These are phyloP conservation scores for Archilochus colubris DNA, from an alignment of 2,113 vertebrate genomes.

Conservation along the genomic window DNA sequence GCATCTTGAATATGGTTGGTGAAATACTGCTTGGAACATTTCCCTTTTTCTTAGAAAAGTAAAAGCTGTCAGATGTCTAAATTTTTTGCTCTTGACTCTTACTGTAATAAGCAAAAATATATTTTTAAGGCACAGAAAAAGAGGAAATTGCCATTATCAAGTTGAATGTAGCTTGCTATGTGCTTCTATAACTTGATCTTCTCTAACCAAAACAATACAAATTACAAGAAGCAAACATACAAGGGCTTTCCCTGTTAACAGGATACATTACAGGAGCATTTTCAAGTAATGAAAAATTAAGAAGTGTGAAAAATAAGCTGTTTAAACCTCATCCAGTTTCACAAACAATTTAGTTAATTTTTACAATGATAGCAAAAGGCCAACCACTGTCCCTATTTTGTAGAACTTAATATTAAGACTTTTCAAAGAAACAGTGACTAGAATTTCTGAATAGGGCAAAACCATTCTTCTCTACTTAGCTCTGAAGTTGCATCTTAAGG, in stretches of 20 bases:
- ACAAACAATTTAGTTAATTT: not conserved
- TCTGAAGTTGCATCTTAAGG: fast-evolving
- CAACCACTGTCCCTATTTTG: not conserved
- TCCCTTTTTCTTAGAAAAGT: slow-evolving; percentile 3
- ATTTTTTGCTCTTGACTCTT: not conserved
- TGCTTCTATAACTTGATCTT: not conserved
- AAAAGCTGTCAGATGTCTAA: not conserved
- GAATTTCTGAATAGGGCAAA: not conserved
- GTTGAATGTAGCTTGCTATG: not conserved
- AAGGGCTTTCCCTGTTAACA: not conserved
- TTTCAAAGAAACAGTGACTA: not conserved
- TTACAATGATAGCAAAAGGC: not conserved
- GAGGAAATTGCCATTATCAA: not conserved
- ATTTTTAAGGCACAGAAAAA: not conserved
- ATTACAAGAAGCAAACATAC: not conserved
- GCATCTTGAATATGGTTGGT: not conserved
- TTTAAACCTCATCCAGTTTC: not conserved
- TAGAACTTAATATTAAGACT: not conserved
- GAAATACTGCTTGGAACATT: slow-evolving; percentile 3
- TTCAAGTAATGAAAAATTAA: not conserved
- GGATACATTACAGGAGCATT: not conserved
- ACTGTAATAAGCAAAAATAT: not conserved
- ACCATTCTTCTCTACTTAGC: not conserved
- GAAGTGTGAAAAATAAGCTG: not conserved
- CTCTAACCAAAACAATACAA: not conserved